Percentiles rank a stretch among this genome's conserved stretches.
Evolutionary conservation across 2,113 vertebrate species (phyloP).

Genomic region (Sorex araneus): DNA sequence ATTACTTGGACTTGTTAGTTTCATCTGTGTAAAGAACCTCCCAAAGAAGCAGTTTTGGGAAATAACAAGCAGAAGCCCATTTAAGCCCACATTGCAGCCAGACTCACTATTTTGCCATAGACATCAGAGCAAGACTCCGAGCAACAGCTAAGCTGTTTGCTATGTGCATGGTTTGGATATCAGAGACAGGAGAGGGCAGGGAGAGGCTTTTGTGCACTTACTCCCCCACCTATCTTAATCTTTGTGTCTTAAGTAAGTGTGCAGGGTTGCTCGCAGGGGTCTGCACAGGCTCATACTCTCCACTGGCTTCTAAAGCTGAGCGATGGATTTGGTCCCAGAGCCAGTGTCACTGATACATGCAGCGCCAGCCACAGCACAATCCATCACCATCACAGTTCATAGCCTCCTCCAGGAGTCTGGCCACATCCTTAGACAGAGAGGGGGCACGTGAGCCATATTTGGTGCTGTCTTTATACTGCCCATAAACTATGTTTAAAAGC

Average conservation of each 20-base stretch:
- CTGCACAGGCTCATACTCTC: not conserved
- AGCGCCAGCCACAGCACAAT: not conserved
- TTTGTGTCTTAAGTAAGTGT: not conserved
- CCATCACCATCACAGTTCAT: not conserved
- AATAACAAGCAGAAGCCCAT: not conserved
- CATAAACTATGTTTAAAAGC: slow-evolving; percentile 62
- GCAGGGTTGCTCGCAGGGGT: not conserved
- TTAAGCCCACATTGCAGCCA: not conserved
- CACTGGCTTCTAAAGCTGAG: not conserved
- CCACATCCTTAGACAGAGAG: slow-evolving; percentile 8
- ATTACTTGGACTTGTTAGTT: not conserved
- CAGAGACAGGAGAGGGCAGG: not conserved
- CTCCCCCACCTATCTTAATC: not conserved
- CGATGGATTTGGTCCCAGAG: not conserved
- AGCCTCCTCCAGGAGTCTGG: not conserved
- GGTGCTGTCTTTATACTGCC: not conserved
- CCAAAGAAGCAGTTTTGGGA: slow-evolving; percentile 4
- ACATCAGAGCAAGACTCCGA: not conserved
- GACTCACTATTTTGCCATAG: slow-evolving; percentile 1
- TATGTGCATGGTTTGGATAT: not conserved
- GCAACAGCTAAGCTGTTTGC: not conserved
- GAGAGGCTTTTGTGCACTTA: not conserved
- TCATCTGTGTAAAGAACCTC: not conserved
- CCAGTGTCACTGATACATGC: not conserved
- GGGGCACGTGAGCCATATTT: not conserved